A percentile compares a stretch with the other conserved stretches of the same genome.
Evolutionary conservation across 2,888 invertebrate species (phyloP).

Genomic region (Zaprionus lineosus): DNA sequence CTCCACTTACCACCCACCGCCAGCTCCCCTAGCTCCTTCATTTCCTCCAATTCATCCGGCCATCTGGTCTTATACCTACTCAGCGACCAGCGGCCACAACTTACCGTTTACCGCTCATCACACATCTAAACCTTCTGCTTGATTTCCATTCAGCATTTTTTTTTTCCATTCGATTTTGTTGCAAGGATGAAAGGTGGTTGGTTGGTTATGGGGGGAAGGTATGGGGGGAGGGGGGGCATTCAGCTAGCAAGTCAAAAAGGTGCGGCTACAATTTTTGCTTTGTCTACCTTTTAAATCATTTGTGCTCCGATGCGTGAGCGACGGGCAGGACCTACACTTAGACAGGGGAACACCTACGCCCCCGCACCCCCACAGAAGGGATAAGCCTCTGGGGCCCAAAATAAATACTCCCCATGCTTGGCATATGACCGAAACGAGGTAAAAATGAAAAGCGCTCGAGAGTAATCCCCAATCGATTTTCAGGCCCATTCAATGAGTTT

Average conservation of each 20-base stretch:
- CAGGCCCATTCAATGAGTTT: slow-evolving; percentile 65
- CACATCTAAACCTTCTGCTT: no score
- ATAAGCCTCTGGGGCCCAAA: slow-evolving; percentile 57
- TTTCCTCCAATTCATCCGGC: no score
- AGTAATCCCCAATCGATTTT: slow-evolving; percentile 77
- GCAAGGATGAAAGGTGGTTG: no score
- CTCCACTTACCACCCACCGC: no score
- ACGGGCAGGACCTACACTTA: slow-evolving; percentile 46
- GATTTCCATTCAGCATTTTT: background rate
- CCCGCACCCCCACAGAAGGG: slow-evolving; percentile 6
- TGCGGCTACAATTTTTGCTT: slow-evolving; percentile 64
- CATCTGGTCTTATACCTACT: no score
- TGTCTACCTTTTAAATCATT: slow-evolving; percentile 70
- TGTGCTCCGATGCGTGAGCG: slow-evolving; percentile 67
- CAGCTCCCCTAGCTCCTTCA: no score
- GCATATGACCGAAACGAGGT: slow-evolving; percentile 53
- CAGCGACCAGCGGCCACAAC: no score
- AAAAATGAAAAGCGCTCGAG: slow-evolving; percentile 68
- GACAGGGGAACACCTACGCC: background rate
- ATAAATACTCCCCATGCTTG: slow-evolving; percentile 57
- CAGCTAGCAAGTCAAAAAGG: slow-evolving; percentile 39
- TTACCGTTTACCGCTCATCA: no score
- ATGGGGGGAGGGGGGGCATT: no score
- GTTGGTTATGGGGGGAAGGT: no score
- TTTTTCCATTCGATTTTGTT: no score